Evolutionary conservation across 2,888 invertebrate species (phyloP).

Genomic region (Pemphredon lugubris): DNA sequence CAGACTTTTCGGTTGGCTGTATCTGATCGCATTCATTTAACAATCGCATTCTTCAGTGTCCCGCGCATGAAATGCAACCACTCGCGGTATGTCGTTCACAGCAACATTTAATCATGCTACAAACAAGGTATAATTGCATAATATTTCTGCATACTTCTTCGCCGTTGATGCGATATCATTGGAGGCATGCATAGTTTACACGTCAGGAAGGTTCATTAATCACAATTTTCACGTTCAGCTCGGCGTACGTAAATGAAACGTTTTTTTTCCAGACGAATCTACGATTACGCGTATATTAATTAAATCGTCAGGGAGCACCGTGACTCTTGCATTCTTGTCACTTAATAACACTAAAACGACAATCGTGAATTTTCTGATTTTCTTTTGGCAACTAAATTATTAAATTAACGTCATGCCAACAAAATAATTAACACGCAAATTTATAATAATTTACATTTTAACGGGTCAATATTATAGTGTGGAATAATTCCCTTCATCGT

Average conservation of each 20-base stretch:
- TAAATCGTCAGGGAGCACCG: constrained; percentile 8
- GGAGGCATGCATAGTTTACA: constrained; percentile 25
- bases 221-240: constrained; percentile 9
- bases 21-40: too few relatives aligned
- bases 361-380: not conserved
- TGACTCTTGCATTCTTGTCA: not conserved
- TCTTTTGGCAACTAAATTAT: too few relatives aligned
- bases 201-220: constrained; percentile 9
- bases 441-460: too few relatives aligned
- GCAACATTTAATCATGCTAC: not conserved
- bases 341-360: not conserved
- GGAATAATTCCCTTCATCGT: too few relatives aligned
- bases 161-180: constrained; percentile 25
- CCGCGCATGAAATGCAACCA: constrained; percentile 12
- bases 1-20: too few relatives aligned
- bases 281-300: constrained; percentile 6
- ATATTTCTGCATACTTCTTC: constrained; percentile 24
- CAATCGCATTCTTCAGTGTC: not conserved
- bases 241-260: not conserved
- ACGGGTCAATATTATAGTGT: too few relatives aligned
- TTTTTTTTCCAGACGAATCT: not conserved
- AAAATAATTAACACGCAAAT: too few relatives aligned
- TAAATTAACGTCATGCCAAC: too few relatives aligned
- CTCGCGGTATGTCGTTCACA: not conserved
- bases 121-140: constrained; percentile 12